Base-by-base conservation (phyloP, 2,888 invertebrate genomes). In the Gortyna flavago region DNA sequence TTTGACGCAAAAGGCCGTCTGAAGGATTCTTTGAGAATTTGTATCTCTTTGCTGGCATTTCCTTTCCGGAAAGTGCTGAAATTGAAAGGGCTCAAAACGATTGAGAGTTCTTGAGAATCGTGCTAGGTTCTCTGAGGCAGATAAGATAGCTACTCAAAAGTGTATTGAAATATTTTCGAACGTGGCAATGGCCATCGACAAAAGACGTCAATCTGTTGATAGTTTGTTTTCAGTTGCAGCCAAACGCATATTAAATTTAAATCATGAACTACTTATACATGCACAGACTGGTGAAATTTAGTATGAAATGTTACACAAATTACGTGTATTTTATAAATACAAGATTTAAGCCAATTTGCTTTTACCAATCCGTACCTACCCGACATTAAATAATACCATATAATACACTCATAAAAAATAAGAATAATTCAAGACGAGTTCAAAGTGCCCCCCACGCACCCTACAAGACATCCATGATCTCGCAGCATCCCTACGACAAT, bases 401-500 rank as follows among this genome's bases (percentile, higher is more conserved):
- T 32, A 44, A 29, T 32, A 51, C 16, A 54, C 9, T 48, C 32
- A 51, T 35, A 69, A n/a, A 18, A 18, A n/a, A 7, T 35, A 21
- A 35, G 3, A 61, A 64, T 62, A 69, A 75, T 76, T 76, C 64
- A 77, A 77, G 59, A 73, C 54, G 32, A 78, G 70, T 78, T 69
- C 35, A 35, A 35, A 62, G n/a, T 69, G 8, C 48, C 74, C 61
- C 48, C 61, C 44, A 54, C 80, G 65, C 72, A 66, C 72, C 74
- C 59, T 41, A 69, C 35, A 66, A 86, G 84, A 72, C 51, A 68
- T 25, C 38, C 66, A 41, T 18, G 78, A 78, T 78, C 69, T 74
- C 67, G 51, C 57, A 74, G 65, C 73, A 80, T 68, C 81, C 64
- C 38, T 64, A 38, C 35, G 87, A 92, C 92, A 92, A 92, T 90